Evolutionary conservation across 2,113 vertebrate species (phyloP).

Genomic region (Bothrops jararaca): DNA sequence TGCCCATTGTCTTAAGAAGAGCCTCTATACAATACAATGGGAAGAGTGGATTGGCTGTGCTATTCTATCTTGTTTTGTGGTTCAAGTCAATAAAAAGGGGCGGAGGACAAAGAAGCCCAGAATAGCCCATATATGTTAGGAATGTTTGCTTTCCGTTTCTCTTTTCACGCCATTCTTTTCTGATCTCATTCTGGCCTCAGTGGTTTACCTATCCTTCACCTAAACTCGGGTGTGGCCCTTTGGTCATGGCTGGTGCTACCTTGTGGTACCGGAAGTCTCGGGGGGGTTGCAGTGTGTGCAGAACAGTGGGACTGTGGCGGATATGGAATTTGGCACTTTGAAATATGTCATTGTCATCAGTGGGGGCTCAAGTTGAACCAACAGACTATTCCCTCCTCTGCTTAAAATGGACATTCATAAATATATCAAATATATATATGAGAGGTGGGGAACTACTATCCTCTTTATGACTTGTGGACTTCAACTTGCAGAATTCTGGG

Average conservation of each 20-base stretch:
- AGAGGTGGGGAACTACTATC: neutral
- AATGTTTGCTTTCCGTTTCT: neutral
- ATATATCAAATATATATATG: neutral
- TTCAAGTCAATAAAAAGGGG: neutral
- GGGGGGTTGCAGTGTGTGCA: neutral
- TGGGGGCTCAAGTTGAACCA: neutral
- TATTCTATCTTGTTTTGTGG: neutral
- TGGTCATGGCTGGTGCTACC: neutral
- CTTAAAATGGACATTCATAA: neutral
- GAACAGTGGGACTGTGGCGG: neutral
- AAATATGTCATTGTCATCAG: neutral
- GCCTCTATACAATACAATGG: neutral
- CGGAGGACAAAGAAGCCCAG: neutral
- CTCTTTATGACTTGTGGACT: neutral
- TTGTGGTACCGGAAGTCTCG: neutral
- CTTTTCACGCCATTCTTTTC: neutral
- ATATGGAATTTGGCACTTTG: neutral
- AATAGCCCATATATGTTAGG: neutral
- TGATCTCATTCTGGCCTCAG: neutral
- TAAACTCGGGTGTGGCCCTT: neutral
- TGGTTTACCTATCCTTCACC: neutral
- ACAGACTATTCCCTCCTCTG: neutral
- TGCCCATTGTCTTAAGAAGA: neutral
- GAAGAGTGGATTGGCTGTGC: neutral
- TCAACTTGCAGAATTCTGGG: neutral